phyloP scores from a whole-genome alignment of 2,113 vertebrate genomes.

The Boleophthalmus pectinirostris region DNA sequence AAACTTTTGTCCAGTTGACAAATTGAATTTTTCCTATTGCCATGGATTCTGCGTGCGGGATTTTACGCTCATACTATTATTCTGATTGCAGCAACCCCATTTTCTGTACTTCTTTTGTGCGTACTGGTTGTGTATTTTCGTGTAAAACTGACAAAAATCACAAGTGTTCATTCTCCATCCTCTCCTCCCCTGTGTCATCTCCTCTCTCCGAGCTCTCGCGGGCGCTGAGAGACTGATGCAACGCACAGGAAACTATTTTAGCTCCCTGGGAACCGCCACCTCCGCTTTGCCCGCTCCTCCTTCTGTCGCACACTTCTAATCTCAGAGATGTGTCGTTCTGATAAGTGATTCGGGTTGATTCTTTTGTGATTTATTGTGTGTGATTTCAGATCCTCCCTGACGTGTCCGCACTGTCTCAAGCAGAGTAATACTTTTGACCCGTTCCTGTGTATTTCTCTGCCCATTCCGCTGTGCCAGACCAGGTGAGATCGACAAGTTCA shows the following conservation, averaged over 20 bases:
- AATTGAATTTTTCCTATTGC: too few relatives aligned
- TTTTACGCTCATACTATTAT: too few relatives aligned
- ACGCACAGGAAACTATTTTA: constrained; percentile 50
- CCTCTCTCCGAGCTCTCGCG: constrained; percentile 16
- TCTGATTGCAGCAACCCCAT: too few relatives aligned
- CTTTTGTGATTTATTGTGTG: neutral
- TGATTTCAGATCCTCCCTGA: constrained; percentile 87
- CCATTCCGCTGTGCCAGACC: constrained; percentile 92
- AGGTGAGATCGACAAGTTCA: constrained; percentile 80
- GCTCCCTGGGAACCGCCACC: constrained; percentile 13
- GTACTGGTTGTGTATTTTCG: too few relatives aligned
- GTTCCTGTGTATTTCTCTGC: constrained; percentile 93
- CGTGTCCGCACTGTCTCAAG: constrained; percentile 93
- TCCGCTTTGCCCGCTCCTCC: constrained; percentile 22
- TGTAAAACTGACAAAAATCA: too few relatives aligned
- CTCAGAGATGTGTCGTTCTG: constrained; percentile 5
- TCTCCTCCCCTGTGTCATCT: constrained; percentile 11
- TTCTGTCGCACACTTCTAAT: constrained; percentile 23
- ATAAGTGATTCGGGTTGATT: neutral
- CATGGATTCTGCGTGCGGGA: too few relatives aligned
- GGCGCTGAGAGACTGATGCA: constrained; percentile 57
- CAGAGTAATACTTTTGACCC: constrained; percentile 98
- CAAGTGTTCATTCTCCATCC: neutral
- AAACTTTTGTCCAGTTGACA: too few relatives aligned
- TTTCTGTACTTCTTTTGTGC: too few relatives aligned